Percentiles rank a stretch among this genome's conserved stretches.
Conservation (phyloP, 2,888 invertebrate species). For the Cheilosia grossa region DNA sequence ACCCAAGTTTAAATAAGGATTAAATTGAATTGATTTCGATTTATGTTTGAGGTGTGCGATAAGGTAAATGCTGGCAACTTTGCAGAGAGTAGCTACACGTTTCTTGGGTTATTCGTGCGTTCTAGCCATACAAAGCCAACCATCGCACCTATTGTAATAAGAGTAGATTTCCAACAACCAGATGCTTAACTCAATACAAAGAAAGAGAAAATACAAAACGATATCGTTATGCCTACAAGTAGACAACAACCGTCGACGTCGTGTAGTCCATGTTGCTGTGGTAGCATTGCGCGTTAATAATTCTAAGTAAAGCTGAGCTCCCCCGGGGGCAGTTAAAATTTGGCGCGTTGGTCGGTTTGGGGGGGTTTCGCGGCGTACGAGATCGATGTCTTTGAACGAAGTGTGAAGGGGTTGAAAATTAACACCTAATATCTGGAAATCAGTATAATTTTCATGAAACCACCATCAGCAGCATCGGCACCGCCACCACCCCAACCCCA, state of each 20-base stretch:
- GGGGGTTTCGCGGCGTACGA: slow-evolving; percentile 41
- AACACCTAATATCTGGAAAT: slow-evolving; percentile 77
- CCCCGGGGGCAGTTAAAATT: slow-evolving; percentile 67
- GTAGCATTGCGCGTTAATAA: slow-evolving; percentile 58
- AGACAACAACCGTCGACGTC: slow-evolving; percentile 3
- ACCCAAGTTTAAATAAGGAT: slow-evolving; percentile 67
- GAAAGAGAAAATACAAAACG: slow-evolving; percentile 21
- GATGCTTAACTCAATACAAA: slow-evolving; percentile 64
- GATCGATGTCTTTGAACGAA: slow-evolving; percentile 70
- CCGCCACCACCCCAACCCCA: neutral
- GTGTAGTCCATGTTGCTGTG: slow-evolving; percentile 40
- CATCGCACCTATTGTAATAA: slow-evolving; percentile 49
- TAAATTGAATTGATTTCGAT: slow-evolving; percentile 73
- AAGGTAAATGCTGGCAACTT: slow-evolving; percentile 15
- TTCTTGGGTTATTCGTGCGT: slow-evolving; percentile 66
- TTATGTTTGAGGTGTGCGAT: slow-evolving; percentile 62
- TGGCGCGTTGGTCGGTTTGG: slow-evolving; percentile 37
- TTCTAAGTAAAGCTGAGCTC: slow-evolving; percentile 60
- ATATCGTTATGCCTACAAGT: slow-evolving; percentile 25
- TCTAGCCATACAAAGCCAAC: slow-evolving; percentile 17
- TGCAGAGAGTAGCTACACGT: slow-evolving; percentile 32
- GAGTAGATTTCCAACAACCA: slow-evolving; percentile 53
- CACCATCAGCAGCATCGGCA: slow-evolving; percentile 38
- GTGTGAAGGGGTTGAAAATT: slow-evolving; percentile 76
- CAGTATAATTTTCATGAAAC: slow-evolving; percentile 74